Conservation (phyloP, 2,113 vertebrate genomes). For the Cinclus cinclus region DNA sequence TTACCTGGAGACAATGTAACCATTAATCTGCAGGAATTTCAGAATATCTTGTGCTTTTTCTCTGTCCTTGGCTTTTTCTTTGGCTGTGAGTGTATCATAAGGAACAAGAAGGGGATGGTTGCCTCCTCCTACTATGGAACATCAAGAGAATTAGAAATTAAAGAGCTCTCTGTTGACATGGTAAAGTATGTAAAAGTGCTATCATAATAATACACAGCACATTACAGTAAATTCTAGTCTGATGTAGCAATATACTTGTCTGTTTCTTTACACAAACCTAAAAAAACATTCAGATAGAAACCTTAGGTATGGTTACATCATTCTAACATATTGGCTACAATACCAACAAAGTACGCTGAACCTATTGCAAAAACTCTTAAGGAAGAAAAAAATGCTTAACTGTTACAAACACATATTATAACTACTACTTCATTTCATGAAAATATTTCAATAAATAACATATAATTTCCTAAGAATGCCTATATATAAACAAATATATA, state of each 20-base stretch:
- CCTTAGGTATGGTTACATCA: neutral
- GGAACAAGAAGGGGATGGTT: constrained; percentile 94
- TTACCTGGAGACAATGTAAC: constrained; percentile 91
- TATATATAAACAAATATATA: neutral
- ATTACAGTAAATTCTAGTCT: neutral
- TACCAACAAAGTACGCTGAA: neutral
- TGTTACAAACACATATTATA: neutral
- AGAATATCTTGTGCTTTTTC: constrained; percentile 95
- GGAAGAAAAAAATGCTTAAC: neutral
- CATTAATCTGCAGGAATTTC: constrained; percentile 95
- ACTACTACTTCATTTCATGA: neutral
- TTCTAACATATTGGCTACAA: neutral
- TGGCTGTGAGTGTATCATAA: constrained; percentile 94
- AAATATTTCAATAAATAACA: neutral
- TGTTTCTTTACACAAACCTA: neutral
- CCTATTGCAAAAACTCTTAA: neutral
- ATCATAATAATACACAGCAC: neutral
- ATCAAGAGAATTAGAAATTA: constrained; percentile 13
- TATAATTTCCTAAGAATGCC: neutral
- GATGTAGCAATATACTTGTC: neutral
- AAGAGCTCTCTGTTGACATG: neutral
- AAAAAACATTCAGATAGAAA: neutral
- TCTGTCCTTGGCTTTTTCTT: constrained; percentile 94
- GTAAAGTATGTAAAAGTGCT: neutral
- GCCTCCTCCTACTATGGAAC: constrained; percentile 82